Conservation (phyloP, 2,888 invertebrate species). For the Eupithecia pulchellata region DNA sequence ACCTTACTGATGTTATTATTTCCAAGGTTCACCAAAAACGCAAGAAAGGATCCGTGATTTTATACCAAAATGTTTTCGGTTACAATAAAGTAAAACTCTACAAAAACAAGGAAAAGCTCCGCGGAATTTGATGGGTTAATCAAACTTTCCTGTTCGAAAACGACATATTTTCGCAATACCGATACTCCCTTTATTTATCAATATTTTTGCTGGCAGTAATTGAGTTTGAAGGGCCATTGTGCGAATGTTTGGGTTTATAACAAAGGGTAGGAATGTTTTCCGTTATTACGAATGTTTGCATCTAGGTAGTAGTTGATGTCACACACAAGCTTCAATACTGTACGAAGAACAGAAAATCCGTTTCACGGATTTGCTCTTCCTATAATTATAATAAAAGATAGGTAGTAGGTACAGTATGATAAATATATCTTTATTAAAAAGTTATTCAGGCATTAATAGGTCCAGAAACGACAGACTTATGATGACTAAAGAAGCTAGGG, state of each 20-base stretch:
- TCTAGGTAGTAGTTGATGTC: not conserved
- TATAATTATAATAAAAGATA: not conserved
- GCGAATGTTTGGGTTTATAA: constrained; percentile 15
- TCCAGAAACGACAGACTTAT: not conserved
- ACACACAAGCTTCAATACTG: not conserved
- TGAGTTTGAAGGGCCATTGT: constrained; percentile 31
- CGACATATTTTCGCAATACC: constrained; percentile 16
- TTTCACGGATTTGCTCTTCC: not conserved
- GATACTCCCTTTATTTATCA: constrained; percentile 19
- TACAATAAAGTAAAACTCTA: not conserved
- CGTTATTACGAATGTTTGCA: constrained; percentile 2
- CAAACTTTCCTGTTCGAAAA: not conserved
- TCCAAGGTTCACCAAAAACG: not conserved
- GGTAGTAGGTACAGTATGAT: not conserved
- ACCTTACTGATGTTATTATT: too few relatives aligned
- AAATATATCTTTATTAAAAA: not conserved
- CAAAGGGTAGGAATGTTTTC: constrained; percentile 1
- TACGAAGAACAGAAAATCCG: too few relatives aligned
- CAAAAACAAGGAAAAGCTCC: constrained; percentile 10
- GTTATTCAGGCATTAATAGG: not conserved
- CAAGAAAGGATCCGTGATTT: not conserved
- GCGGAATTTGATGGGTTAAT: not conserved
- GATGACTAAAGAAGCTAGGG: too few relatives aligned
- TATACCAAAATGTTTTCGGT: not conserved
- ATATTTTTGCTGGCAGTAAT: constrained; percentile 24